phyloP scores from a whole-genome alignment of 2,113 vertebrate species.

The Salvator merianae region DNA sequence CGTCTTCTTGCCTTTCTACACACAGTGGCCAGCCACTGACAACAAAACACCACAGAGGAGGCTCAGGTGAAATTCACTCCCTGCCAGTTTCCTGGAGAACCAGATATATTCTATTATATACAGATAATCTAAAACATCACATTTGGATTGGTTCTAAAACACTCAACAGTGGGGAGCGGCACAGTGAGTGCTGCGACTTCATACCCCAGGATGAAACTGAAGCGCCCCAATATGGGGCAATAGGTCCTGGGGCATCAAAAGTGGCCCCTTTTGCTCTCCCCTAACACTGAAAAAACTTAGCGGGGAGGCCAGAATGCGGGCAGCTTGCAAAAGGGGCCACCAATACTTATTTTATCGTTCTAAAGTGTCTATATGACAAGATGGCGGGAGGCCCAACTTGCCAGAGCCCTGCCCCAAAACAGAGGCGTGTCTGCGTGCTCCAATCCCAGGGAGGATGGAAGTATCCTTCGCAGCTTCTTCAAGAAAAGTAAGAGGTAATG shows the following conservation, averaged over 20 bases:
- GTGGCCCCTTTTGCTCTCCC: not conserved
- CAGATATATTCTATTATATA: slow-evolving; percentile 12
- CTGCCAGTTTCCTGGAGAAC: not conserved
- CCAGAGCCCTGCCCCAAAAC: too few relatives aligned
- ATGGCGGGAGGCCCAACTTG: not conserved
- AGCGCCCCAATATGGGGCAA: slow-evolving; percentile 28
- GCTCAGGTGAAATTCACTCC: not conserved
- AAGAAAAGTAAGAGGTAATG: slow-evolving; percentile 25
- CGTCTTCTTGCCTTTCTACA: not conserved
- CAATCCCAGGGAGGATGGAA: not conserved
- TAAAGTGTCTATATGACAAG: not conserved
- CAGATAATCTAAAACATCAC: slow-evolving; percentile 25
- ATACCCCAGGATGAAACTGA: not conserved
- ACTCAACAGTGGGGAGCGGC: not conserved
- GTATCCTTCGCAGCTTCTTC: not conserved
- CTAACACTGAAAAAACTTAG: not conserved
- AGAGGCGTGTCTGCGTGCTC: not conserved
- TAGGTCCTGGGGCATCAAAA: not conserved
- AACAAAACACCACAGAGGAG: not conserved
- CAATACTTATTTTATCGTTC: not conserved
- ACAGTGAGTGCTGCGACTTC: not conserved
- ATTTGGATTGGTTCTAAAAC: not conserved
- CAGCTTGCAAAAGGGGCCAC: not conserved
- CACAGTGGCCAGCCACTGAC: slow-evolving; percentile 16
- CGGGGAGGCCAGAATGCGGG: not conserved